phyloP scores from a whole-genome alignment of 1,140 invertebrate genomes.

The Dolichoris vasculosae region DNA sequence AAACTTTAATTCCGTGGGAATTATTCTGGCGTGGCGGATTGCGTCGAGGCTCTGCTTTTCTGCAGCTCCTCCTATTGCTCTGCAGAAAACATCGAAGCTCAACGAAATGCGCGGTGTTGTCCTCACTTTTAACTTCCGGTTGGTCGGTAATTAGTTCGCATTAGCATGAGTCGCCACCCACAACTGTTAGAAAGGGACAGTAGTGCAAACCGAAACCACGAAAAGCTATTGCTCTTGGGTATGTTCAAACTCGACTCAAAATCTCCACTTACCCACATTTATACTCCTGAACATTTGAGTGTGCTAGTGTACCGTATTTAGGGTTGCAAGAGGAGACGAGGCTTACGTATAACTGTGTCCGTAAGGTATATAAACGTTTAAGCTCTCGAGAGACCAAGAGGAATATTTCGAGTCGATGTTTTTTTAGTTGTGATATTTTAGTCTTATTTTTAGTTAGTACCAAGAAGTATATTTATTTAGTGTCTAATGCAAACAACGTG shows the following conservation, averaged over 20 bases:
- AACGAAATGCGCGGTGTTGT: conserved; percentile 59
- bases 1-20: conserved; percentile 61
- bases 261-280: not conserved
- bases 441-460: not conserved
- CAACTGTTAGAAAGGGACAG: not conserved
- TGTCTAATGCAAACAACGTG: too few species aligned
- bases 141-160: conserved; percentile 69
- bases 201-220: not conserved
- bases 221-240: not conserved
- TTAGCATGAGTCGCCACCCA: conserved; percentile 60
- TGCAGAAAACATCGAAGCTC: conserved; percentile 2
- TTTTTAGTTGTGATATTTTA: not conserved
- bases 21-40: conserved; percentile 57
- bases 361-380: not conserved
- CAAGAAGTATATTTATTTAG: not conserved
- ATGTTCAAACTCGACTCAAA: not conserved
- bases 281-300: not conserved
- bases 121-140: conserved; percentile 70
- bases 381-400: not conserved
- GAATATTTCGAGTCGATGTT: not conserved
- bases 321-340: not conserved
- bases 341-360: not conserved
- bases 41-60: not conserved
- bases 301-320: not conserved
- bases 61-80: not conserved